Conservation (phyloP, 2,797 vertebrate species). For the Champsocephalus gunnari region DNA sequence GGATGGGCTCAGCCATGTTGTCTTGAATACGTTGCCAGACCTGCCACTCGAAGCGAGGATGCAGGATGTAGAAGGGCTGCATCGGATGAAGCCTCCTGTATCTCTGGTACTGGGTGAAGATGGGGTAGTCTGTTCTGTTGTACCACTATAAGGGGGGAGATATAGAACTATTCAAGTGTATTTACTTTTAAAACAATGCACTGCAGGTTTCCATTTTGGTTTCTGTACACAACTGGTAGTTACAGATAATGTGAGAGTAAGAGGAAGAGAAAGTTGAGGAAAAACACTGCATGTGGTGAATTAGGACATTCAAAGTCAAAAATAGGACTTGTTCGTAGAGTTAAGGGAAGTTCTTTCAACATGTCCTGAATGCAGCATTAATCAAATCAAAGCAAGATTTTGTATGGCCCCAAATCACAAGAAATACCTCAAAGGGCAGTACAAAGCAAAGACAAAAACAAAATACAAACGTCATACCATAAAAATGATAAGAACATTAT, state of each 20-base stretch:
- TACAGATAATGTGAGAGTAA: neutral
- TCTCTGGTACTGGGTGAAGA: slow-evolving; percentile 85
- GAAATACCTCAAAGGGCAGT: too few species aligned
- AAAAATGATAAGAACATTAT: too few species aligned
- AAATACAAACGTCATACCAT: too few species aligned
- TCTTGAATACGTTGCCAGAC: slow-evolving; percentile 85
- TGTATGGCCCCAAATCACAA: too few species aligned
- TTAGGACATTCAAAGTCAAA: neutral
- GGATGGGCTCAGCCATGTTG: slow-evolving; percentile 86
- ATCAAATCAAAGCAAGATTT: too few species aligned
- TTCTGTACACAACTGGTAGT: too few species aligned
- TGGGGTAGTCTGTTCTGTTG: slow-evolving; percentile 86
- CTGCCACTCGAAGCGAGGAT: slow-evolving; percentile 86
- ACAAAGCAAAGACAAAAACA: too few species aligned
- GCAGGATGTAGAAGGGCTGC: slow-evolving; percentile 86
- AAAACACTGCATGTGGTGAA: neutral
- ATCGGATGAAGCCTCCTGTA: slow-evolving; percentile 83
- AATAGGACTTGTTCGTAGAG: too few species aligned
- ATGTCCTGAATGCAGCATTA: too few species aligned
- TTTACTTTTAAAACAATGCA: neutral
- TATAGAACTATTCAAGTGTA: neutral
- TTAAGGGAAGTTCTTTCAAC: too few species aligned
- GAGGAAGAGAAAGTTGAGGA: neutral
- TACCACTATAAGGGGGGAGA: slow-evolving; percentile 77
- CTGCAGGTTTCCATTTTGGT: neutral